Base-by-base conservation (phyloP, 1,140 invertebrate genomes). In the Phenacoccus solenopsis region DNA sequence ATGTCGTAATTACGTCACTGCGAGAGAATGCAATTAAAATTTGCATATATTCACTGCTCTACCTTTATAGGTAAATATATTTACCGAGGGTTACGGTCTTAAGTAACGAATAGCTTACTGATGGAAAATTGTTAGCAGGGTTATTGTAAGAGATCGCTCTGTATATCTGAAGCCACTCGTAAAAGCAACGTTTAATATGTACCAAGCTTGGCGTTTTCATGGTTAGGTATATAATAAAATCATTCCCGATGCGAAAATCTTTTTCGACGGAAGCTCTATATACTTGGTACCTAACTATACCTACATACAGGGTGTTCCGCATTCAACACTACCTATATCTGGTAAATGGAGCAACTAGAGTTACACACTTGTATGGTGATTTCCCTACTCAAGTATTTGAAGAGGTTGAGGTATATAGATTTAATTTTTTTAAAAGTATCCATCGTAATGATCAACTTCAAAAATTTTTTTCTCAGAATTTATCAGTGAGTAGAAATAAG, bases 111-210 rank as follows among this genome's bases (percentile, higher is more conserved):
- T n/a, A 49, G 20, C 38, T 49, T 49, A 10, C 38, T 49, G 16
- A n/a, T n/a, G n/a, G 12, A n/a, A 49, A 49, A 49, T 10, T 49
- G 38, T 49, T 49, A 49, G 20, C 38, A n/a, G 38, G 12, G 38
- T 16, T 49, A 49, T 49, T 49, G 38, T 49, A 49, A 49, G 20
- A 49, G 38, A 49, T 49, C 38, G 13, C 20, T 49, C 38, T 49
- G 20, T n/a, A n/a, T 49, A 49, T n/a, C 38, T n/a, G 38, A 49
- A 49, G 38, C 38, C 38, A 49, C 12, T n/a, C 38, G 20, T 49
- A 49, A 49, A 49, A 49, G 38, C 38, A 49, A 49, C 38, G 38
- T 49, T 49, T 49, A 49, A 49, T 49, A 49, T n/a, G n/a, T 49
- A 49, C 16, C 20, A 49, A 49, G 16, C 38, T 10, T 49, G 5